Evolutionary conservation across 2,797 vertebrate genomes (phyloP).

Genomic region (Diglossa cyanea): DNA sequence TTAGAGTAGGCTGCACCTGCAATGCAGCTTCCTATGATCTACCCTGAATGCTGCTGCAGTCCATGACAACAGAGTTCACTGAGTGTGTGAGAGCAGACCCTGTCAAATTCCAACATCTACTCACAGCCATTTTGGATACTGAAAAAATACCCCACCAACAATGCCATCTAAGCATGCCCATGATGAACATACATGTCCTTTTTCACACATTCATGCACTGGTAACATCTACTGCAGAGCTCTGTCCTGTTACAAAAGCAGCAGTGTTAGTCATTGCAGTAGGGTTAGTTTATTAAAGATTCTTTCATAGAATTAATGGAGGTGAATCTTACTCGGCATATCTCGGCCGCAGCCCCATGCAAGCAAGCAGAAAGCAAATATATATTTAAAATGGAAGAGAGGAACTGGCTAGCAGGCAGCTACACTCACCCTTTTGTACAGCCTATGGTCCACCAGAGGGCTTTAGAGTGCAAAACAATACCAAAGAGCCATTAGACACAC

Average conservation of each 20-base stretch:
- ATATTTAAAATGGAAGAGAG: slow-evolving; percentile 78
- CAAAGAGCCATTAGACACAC: slow-evolving; percentile 98
- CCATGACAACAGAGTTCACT: not conserved
- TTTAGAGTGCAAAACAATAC: slow-evolving; percentile 99
- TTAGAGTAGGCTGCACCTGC: not conserved
- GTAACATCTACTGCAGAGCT: slow-evolving; percentile 44
- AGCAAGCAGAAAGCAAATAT: slow-evolving; percentile 93
- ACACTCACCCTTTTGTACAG: slow-evolving; percentile 99
- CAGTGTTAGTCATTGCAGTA: slow-evolving; percentile 81
- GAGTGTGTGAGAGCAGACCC: not conserved
- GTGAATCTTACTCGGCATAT: slow-evolving; percentile 79
- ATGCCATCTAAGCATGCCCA: slow-evolving; percentile 70
- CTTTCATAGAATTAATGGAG: slow-evolving; percentile 73
- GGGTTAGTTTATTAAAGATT: slow-evolving; percentile 79
- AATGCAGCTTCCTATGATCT: not conserved
- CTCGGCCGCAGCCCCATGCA: slow-evolving; percentile 97
- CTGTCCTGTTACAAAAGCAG: slow-evolving; percentile 58
- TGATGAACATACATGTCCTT: slow-evolving; percentile 39
- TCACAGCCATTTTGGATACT: not conserved
- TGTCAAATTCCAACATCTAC: not conserved
- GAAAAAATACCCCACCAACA: not conserved
- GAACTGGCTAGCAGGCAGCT: slow-evolving; percentile 94
- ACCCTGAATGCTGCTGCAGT: not conserved
- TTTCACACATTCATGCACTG: slow-evolving; percentile 71
- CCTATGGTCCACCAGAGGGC: slow-evolving; percentile 99